Base-by-base conservation (phyloP, 2,888 invertebrate species). In the Amphiduros pacificus region DNA sequence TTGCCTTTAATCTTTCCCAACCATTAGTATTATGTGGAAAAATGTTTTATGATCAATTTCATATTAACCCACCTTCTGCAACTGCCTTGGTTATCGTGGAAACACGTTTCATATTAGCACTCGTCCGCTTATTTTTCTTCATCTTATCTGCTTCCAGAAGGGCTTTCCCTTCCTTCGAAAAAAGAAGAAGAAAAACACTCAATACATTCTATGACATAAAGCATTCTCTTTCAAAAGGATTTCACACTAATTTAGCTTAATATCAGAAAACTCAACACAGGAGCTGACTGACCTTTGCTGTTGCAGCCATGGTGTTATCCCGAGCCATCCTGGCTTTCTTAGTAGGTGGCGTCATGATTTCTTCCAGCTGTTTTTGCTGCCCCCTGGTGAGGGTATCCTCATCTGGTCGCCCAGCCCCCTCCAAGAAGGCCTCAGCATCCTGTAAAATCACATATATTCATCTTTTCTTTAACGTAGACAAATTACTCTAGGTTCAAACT, bases 281-380 rank as follows among this genome's bases (percentile, higher is more conserved):
- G 9, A 14, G 11, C 36, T 24, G 6, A 9, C 26, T 24, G 64
- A 78, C 77, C 76, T 78, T 77, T 24, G 78, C 76, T 27, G 80
- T 80, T 24, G 67, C 77, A n/a, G 73, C 73, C 78, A 79, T 79
- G 2, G 79, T 78, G 22, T 67, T 67, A 24, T 72, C 75, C 66
- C 76, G 77, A 9, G 74, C 66, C 56, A 79, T 62, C 44, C 68
- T 71, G 2, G 74, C 56, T 68, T 79, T 79, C 65, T 78, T 78
- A 1, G 73, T 64, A 4, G 75, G 70, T 1, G 77, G 70, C 1
- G 71, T 67, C 41, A 71, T 70, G 31, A 77, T 71, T 2, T 75
- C 74, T 17, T 76, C 74, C 32, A 77, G 69, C 49, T 76, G 73
- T 51, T 75, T 74, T 65, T 78, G 74, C 63, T 79, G 77, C 5